A percentile compares a stretch with the other conserved stretches of the same genome.
Evolutionary conservation across 2,113 vertebrate genomes (phyloP).

Genomic region (Petrocephalus microphthalmus): DNA sequence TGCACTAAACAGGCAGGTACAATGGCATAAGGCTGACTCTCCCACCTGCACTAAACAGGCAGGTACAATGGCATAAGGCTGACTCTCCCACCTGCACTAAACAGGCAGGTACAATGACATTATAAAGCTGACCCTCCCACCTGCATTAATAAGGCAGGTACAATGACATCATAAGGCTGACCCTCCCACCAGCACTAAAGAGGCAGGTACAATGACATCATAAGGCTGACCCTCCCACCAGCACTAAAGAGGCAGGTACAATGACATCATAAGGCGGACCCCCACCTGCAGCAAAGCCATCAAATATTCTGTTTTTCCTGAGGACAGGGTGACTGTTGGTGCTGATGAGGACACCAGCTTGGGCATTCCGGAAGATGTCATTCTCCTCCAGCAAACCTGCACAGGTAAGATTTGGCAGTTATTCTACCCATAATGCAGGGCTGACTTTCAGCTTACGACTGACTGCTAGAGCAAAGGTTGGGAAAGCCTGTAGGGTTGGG

Average conservation of each 20-base stretch:
- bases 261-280: background rate
- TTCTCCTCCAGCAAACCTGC: constrained; percentile 95
- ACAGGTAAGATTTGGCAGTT: background rate
- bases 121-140: constrained; percentile 53
- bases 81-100: background rate
- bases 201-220: background rate
- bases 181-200: background rate
- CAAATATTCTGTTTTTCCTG: constrained; percentile 97
- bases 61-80: background rate
- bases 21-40: background rate
- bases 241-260: background rate
- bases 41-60: background rate
- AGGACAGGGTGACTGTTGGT: constrained; percentile 96
- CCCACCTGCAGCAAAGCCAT: constrained; percentile 97
- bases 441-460: background rate
- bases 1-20: constrained; percentile 50
- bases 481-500: background rate
- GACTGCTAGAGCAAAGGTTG: background rate
- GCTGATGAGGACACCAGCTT: constrained; percentile 97
- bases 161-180: too few relatives aligned
- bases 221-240: background rate
- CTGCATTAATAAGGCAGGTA: constrained; percentile 56
- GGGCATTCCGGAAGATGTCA: constrained; percentile 97
- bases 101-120: background rate
- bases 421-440: background rate